A percentile compares a stretch with the other conserved stretches of the same genome.
These are phyloP conservation scores for Sweltsa coloradensis DNA, from an alignment of 1,140 invertebrate species.

Conservation along the genomic window DNA sequence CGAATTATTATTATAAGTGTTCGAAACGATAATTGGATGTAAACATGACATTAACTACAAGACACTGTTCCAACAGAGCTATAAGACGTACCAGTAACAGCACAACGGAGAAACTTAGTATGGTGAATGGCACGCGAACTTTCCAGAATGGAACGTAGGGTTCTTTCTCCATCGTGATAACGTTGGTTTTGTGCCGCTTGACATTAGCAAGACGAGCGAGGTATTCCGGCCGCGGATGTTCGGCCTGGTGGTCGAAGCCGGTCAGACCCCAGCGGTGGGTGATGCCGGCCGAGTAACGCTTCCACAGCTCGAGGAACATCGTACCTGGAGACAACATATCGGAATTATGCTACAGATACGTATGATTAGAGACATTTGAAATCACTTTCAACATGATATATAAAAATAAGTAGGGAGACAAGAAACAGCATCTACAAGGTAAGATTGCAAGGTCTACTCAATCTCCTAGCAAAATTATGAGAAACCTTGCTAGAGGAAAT, in stretches of 20 bases:
- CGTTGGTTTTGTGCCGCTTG: constrained; percentile 47
- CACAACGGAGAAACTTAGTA: constrained; percentile 75
- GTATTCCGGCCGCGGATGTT: constrained; percentile 78
- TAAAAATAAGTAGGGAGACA: no score
- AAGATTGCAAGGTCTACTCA: no score
- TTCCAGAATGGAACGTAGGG: constrained; percentile 81
- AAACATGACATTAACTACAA: no score
- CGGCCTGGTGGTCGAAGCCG: constrained; percentile 72
- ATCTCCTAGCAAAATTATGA: no score
- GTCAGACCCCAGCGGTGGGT: constrained; percentile 85
- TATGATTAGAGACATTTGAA: no score
- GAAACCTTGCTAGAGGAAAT: no score
- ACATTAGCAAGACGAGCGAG: constrained; percentile 56
- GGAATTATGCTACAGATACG: no score
- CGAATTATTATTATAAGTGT: background rate
- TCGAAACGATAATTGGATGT: no score
- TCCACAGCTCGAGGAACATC: constrained; percentile 89
- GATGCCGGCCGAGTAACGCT: constrained; percentile 80
- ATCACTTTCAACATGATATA: no score
- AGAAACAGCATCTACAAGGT: no score
- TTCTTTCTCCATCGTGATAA: constrained; percentile 65
- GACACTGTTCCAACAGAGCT: no score
- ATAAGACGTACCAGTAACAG: constrained; percentile 49
- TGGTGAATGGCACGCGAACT: constrained; percentile 66
- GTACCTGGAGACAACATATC: constrained; percentile 48